Conservation (phyloP, 2,113 vertebrate genomes). For the Embiotoca jacksoni region DNA sequence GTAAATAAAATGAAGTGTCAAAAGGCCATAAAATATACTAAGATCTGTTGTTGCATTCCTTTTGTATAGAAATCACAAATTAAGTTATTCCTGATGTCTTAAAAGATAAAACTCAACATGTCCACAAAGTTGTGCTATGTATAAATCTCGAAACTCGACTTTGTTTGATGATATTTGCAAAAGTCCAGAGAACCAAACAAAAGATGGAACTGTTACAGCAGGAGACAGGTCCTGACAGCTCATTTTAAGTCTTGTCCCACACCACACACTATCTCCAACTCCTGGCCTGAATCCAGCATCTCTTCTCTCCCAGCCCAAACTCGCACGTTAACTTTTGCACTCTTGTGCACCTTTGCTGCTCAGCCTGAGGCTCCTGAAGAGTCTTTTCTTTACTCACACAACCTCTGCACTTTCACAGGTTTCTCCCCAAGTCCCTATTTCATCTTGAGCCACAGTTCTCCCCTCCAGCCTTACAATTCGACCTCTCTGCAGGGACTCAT, state of each 20-base stretch:
- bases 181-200: not conserved
- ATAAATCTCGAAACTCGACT: not conserved
- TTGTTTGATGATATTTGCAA: not conserved
- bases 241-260: constrained; percentile 19
- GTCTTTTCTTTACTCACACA: constrained; percentile 25
- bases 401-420: constrained; percentile 11
- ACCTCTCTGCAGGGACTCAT: constrained; percentile 30
- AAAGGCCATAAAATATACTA: too few relatives aligned
- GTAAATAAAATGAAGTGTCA: too few relatives aligned
- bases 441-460: constrained; percentile 18
- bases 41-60: too few relatives aligned
- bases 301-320: constrained; percentile 5
- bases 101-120: not conserved
- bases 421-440: constrained; percentile 49
- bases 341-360: constrained; percentile 3
- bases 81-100: not conserved
- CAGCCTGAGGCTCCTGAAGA: constrained; percentile 9
- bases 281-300: constrained; percentile 30
- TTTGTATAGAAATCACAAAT: not conserved
- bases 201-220: not conserved
- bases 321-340: constrained; percentile 16
- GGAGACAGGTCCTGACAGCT: constrained; percentile 19
- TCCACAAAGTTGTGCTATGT: not conserved
- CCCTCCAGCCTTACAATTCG: constrained; percentile 10
- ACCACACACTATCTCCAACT: not conserved